These are phyloP conservation scores for Gastracanthus pulcherrimus DNA, from an alignment of 2,888 invertebrate genomes.

Conservation along the genomic window DNA sequence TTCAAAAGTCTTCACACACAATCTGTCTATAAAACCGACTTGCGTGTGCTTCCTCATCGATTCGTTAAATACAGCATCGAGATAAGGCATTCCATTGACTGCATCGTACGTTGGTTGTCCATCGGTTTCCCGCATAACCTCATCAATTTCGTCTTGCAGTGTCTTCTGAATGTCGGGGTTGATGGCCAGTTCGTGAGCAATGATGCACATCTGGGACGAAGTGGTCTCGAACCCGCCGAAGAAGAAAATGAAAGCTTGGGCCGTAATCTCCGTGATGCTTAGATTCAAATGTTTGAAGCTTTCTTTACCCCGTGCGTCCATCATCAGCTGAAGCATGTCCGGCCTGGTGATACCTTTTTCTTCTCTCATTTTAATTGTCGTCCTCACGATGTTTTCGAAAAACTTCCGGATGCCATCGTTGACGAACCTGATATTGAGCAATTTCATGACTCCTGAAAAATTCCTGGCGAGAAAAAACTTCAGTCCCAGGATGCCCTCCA, in stretches of 20 bases:
- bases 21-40: conserved; percentile 64
- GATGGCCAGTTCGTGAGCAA: conserved; percentile 2
- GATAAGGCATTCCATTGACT: conserved; percentile 77
- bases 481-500: conserved; percentile 45
- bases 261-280: conserved; percentile 74
- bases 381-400: conserved; percentile 57
- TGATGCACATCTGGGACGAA: conserved; percentile 22
- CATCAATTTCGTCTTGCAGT: conserved; percentile 72
- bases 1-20: conserved; percentile 68
- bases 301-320: conserved; percentile 63
- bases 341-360: conserved; percentile 62
- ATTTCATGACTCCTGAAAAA: conserved; percentile 54
- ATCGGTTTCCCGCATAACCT: conserved; percentile 65
- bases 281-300: conserved; percentile 59
- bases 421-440: conserved; percentile 57
- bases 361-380: conserved; percentile 59
- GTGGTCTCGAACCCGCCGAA: conserved; percentile 72
- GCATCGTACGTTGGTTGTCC: conserved; percentile 75
- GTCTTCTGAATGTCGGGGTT: conserved; percentile 62
- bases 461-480: conserved; percentile 56
- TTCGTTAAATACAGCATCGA: conserved; percentile 74
- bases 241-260: conserved; percentile 77
- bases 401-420: conserved; percentile 52
- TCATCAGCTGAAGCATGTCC: conserved; percentile 71
- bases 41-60: conserved; percentile 57